These are phyloP conservation scores for Thalpophila matura DNA, from an alignment of 2,888 invertebrate species.

Conservation along the genomic window DNA sequence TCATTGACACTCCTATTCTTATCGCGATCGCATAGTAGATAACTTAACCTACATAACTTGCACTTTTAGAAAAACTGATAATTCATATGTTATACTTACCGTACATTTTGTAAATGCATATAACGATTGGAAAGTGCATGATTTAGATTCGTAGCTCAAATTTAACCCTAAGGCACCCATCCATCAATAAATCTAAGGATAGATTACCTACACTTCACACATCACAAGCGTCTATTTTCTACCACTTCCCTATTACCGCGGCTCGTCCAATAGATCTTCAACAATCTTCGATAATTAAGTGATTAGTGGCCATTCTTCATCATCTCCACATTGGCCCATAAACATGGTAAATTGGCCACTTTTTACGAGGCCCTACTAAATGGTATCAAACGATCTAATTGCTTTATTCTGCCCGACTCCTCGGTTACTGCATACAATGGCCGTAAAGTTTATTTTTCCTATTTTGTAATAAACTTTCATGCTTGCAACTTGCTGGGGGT, in stretches of 20 bases:
- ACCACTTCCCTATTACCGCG: conserved; percentile 29
- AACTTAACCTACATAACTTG: too few relatives aligned
- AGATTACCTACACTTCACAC: conserved; percentile 32
- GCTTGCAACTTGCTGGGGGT: conserved; percentile 45
- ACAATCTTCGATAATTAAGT: conserved; percentile 58
- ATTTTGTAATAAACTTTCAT: conserved; percentile 56
- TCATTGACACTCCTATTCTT: too few relatives aligned
- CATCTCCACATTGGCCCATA: conserved; percentile 34
- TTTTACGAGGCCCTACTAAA: conserved; percentile 58
- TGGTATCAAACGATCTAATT: conserved; percentile 64
- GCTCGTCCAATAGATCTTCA: conserved; percentile 2
- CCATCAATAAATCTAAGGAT: conserved; percentile 22
- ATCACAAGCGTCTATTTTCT: conserved; percentile 24
- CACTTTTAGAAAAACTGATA: too few relatives aligned
- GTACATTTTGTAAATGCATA: not conserved
- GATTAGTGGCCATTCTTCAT: conserved; percentile 52
- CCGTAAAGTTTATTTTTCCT: conserved; percentile 52
- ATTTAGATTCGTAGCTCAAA: conserved; percentile 11
- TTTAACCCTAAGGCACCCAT: conserved; percentile 8
- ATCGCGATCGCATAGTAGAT: too few relatives aligned
- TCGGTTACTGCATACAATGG: conserved; percentile 59
- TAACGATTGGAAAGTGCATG: not conserved
- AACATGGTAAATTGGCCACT: conserved; percentile 49
- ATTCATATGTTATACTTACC: too few relatives aligned
- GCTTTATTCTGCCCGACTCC: conserved; percentile 60